A percentile compares a stretch with the other conserved stretches of the same genome.
Conservation (phyloP, 2,797 vertebrate species). For the Squalus acanthias region DNA sequence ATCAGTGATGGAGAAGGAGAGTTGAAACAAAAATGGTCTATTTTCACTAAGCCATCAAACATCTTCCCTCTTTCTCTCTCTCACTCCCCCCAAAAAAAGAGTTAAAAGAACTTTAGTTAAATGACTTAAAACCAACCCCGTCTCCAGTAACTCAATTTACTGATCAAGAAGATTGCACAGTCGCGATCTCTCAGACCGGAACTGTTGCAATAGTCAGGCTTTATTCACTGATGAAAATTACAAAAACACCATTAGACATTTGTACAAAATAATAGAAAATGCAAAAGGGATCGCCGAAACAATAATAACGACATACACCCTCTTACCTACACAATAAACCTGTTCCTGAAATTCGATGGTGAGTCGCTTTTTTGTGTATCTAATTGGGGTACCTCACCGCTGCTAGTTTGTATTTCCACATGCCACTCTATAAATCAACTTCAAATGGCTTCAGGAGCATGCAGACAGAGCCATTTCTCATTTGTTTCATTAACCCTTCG, state of each 20-base stretch:
- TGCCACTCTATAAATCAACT: conserved; percentile 38
- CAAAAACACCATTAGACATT: not conserved
- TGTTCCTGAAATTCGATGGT: not conserved
- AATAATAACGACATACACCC: no score
- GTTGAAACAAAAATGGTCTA: not conserved
- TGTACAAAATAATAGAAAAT: not conserved
- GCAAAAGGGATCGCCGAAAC: not conserved
- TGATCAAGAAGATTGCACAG: not conserved
- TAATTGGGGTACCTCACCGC: conserved; percentile 23
- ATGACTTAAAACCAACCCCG: not conserved
- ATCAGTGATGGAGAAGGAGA: not conserved
- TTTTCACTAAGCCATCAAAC: not conserved
- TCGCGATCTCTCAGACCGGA: not conserved
- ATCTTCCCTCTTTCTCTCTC: not conserved
- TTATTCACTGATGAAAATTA: not conserved
- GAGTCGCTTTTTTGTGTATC: not conserved
- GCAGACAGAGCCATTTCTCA: conserved; percentile 34
- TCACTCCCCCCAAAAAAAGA: not conserved
- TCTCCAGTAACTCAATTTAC: not conserved
- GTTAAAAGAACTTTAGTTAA: not conserved
- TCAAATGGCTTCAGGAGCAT: conserved; percentile 20
- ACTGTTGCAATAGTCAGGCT: not conserved
- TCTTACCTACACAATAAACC: not conserved
- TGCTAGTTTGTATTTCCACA: conserved; percentile 28
- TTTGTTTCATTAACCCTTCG: conserved; percentile 34